Conservation (phyloP, 2,797 vertebrate species). For the Danio aesculapii region DNA sequence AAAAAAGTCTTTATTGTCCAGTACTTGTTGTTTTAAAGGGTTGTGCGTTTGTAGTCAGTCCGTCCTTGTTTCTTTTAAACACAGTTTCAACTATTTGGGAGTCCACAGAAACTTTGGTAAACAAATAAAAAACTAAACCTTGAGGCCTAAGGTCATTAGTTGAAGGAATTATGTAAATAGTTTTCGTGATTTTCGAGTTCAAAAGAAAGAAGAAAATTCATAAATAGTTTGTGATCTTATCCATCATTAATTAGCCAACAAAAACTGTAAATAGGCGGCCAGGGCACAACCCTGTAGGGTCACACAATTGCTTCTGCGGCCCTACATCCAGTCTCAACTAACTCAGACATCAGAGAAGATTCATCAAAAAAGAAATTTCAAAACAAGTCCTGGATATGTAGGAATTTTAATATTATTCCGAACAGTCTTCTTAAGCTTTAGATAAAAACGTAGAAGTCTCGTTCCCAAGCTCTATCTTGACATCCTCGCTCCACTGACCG, state of each 20-base stretch:
- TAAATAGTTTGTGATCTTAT: neutral
- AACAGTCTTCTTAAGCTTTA: slow-evolving; percentile 6
- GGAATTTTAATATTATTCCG: slow-evolving; percentile 17
- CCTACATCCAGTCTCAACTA: slow-evolving; percentile 36
- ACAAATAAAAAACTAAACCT: neutral
- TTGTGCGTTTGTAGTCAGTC: slow-evolving; percentile 8
- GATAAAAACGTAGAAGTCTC: slow-evolving; percentile 25
- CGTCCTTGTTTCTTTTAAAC: slow-evolving; percentile 1
- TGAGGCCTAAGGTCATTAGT: neutral
- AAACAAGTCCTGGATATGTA: slow-evolving; percentile 3
- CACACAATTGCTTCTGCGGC: slow-evolving; percentile 21
- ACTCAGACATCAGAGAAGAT: slow-evolving; percentile 11
- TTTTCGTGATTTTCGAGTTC: neutral
- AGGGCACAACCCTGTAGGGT: slow-evolving; percentile 14
- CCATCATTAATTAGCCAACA: slow-evolving; percentile 3
- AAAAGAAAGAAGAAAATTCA: neutral
- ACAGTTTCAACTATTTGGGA: neutral
- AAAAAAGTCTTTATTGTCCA: slow-evolving; percentile 22
- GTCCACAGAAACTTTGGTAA: slow-evolving; percentile 35
- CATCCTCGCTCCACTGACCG: slow-evolving; percentile 69
- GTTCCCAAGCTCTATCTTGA: slow-evolving; percentile 53
- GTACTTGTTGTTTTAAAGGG: slow-evolving; percentile 10
- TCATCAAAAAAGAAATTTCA: neutral
- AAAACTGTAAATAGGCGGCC: neutral
- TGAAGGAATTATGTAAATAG: neutral